phyloP scores from a whole-genome alignment of 2,113 vertebrate species.

The Pipra filicauda region DNA sequence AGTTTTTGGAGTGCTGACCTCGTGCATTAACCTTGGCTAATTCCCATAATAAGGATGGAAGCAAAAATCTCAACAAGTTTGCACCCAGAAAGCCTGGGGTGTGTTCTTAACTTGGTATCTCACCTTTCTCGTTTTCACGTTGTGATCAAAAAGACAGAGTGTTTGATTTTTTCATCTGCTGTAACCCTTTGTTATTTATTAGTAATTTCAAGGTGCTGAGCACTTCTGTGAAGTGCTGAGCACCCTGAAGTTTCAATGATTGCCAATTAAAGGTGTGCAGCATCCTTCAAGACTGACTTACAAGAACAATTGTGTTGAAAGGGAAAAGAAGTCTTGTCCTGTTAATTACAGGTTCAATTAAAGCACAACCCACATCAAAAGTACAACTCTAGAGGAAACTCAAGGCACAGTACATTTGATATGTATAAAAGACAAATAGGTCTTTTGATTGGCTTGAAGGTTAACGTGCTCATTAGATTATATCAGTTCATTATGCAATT shows the following conservation, averaged over 20 bases:
- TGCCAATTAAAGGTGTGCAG: background rate
- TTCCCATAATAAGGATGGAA: background rate
- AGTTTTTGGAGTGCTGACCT: background rate
- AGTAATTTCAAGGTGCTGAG: background rate
- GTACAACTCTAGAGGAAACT: background rate
- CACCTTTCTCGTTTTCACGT: rapidly evolving
- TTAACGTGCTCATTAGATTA: background rate
- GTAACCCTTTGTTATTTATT: background rate
- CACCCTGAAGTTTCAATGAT: background rate
- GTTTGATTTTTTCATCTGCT: background rate
- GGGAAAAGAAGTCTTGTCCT: background rate
- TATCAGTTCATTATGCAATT: background rate
- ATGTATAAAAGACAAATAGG: background rate
- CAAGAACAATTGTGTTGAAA: background rate
- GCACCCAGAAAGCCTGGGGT: background rate
- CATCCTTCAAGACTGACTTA: background rate
- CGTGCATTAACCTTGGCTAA: rapidly evolving
- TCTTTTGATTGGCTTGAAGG: background rate
- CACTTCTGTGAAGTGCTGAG: background rate
- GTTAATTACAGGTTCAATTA: background rate
- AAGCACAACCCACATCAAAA: background rate
- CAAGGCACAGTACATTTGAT: background rate
- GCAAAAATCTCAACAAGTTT: background rate
- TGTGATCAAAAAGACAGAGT: background rate
- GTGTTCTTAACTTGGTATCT: background rate